Evolutionary conservation across 2,797 vertebrate species (phyloP).

Genomic region (Oreochromis mossambicus): DNA sequence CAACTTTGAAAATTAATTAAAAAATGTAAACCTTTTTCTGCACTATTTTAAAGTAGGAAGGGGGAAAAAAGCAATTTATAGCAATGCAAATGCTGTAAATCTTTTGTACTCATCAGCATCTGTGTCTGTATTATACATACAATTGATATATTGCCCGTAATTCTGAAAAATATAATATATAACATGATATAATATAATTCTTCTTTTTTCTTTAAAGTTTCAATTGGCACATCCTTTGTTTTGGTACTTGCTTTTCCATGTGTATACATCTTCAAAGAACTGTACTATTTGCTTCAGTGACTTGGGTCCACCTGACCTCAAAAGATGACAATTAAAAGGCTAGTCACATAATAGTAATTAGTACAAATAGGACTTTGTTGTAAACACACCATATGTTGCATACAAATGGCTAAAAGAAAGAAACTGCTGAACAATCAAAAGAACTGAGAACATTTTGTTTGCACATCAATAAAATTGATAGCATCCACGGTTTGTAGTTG

Average conservation of each 20-base stretch:
- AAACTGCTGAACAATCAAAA: neutral
- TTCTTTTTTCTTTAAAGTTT: neutral
- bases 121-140: neutral
- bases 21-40: neutral
- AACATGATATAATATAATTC: neutral
- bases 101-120: neutral
- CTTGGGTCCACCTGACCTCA: neutral
- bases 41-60: neutral
- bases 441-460: neutral
- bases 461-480: neutral
- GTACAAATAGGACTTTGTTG: neutral
- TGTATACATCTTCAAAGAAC: neutral
- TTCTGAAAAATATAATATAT: neutral
- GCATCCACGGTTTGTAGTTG: neutral
- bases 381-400: neutral
- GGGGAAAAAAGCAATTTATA: rapidly evolving
- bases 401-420: neutral
- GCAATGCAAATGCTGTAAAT: neutral
- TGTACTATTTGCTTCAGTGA: neutral
- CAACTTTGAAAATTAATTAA: neutral
- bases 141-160: neutral
- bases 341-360: neutral
- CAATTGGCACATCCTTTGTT: neutral
- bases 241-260: neutral
- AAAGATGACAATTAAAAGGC: neutral